A percentile compares a stretch with the other conserved stretches of the same genome.
Conservation (phyloP, 1,140 invertebrate genomes). For the Procambarus virginalis region DNA sequence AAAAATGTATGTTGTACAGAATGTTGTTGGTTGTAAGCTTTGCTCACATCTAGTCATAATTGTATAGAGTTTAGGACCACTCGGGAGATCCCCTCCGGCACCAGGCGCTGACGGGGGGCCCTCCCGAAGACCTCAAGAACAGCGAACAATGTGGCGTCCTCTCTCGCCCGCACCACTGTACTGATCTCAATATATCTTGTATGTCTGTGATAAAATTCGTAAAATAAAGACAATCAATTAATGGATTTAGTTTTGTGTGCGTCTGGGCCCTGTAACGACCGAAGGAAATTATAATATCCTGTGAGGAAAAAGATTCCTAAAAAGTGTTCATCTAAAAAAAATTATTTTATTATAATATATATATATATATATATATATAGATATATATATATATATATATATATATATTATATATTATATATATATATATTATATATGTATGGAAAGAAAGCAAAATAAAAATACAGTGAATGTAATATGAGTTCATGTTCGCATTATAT, state of each 20-base stretch:
- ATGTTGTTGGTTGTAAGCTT: slow-evolving; percentile 65
- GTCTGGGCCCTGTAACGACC: neutral
- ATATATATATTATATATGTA: too few relatives aligned
- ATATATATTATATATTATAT: too few relatives aligned
- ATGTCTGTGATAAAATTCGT: slow-evolving; percentile 67
- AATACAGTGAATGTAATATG: too few relatives aligned
- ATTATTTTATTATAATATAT: too few relatives aligned
- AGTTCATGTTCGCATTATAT: too few relatives aligned
- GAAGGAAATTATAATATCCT: neutral
- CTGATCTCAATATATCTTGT: slow-evolving; percentile 63
- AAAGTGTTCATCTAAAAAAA: too few relatives aligned
- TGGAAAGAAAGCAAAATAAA: too few relatives aligned
- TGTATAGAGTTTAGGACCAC: slow-evolving; percentile 43
- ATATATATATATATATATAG: too few relatives aligned
- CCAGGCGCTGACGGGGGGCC: slow-evolving; percentile 1
- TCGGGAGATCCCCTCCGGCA: slow-evolving; percentile 13
- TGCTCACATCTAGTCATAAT: slow-evolving; percentile 67
- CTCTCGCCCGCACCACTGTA: slow-evolving; percentile 31
- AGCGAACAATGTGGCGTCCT: slow-evolving; percentile 35
- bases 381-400: too few relatives aligned
- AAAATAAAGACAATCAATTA: slow-evolving; percentile 67
- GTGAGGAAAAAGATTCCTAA: too few relatives aligned
- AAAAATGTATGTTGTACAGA: slow-evolving; percentile 61
- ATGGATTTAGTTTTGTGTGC: slow-evolving; percentile 7
- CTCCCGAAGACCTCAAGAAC: slow-evolving; percentile 11